Evolutionary conservation across 2,888 invertebrate species (phyloP), one percentile per base, ranked within the genome.

Genomic region (Drosophila ustulata): DNA sequence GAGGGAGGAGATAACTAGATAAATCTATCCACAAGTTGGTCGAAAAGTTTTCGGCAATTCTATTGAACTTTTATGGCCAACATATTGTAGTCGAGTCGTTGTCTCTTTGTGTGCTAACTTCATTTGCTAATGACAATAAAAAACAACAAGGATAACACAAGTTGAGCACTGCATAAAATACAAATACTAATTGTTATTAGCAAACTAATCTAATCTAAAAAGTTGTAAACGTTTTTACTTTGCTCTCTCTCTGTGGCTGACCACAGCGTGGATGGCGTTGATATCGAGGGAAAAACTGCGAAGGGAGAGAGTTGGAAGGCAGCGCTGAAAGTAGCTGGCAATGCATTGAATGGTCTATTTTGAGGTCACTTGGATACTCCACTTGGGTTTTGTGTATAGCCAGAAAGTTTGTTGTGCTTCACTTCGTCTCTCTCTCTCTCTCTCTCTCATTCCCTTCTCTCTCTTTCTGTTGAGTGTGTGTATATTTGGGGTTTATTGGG

Each of bases 181-280:
- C 88, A 91, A 89, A 88, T 80, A 90, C 82, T 88, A 90, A 90
- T 91, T 90, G 90, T 91, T 90, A 89, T 91, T 89, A 89, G 88
- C 82, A 88, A 91, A 91, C 90, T 90, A 91, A 90, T 91, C 90
- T 91, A 90, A 91, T 90, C 90, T 89, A 88, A 88, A 86, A 88
- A 88, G 88, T 88, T 88, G 89, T 89, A 89, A 89, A 76, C 87
- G 88, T 79, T 84, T 88, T 81, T 81, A 82, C 81, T 81, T 79
- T 85, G 82, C 77, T 85, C 77, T 79, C 52, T 82, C 77, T 79
- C 52, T 82, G 77, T 67, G 87, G 84, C 66, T 74, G 78, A 74
- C 81, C 82, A 75, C n/a, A n/a, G 47, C n/a, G 62, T 46, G 46
- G 11, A n/a, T 25, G 45, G n/a, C 23, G n/a, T 52, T 32, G 23